These are phyloP conservation scores for Agonopterix subpropinquella DNA, from an alignment of 2,888 invertebrate species.

Conservation along the genomic window DNA sequence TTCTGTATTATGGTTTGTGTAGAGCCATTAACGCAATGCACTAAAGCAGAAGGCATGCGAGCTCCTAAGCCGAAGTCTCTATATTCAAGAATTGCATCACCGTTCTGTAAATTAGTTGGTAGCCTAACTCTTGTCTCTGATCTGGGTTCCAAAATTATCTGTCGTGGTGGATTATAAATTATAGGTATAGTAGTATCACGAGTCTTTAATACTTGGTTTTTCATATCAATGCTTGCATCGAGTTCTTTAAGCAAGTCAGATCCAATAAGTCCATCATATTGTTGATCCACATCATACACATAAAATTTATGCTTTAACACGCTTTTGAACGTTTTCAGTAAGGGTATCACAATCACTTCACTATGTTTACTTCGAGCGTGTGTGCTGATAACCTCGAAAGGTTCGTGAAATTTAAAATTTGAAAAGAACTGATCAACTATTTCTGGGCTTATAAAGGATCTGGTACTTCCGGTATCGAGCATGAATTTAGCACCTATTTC, in stretches of 20 bases:
- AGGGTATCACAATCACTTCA: slow-evolving; percentile 8
- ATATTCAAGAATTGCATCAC: slow-evolving; percentile 10
- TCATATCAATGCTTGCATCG: slow-evolving; percentile 11
- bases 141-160: slow-evolving; percentile 2
- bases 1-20: too few relatives aligned
- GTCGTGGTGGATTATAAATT: slow-evolving; percentile 5
- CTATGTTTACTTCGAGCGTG: slow-evolving; percentile 12
- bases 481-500: slow-evolving; percentile 12
- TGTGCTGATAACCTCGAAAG: slow-evolving; percentile 14
- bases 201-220: slow-evolving; percentile 7
- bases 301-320: slow-evolving; percentile 9
- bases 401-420: slow-evolving; percentile 5
- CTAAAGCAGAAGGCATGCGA: too few relatives aligned
- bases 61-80: not conserved
- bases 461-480: slow-evolving; percentile 15
- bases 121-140: slow-evolving; percentile 9
- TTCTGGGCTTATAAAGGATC: slow-evolving; percentile 11
- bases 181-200: slow-evolving; percentile 8
- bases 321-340: slow-evolving; percentile 8
- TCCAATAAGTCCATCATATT: slow-evolving; percentile 14
- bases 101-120: slow-evolving; percentile 4
- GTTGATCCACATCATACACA: slow-evolving; percentile 9
- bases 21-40: too few relatives aligned
- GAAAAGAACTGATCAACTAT: slow-evolving; percentile 9
- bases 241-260: slow-evolving; percentile 12